phyloP scores from a whole-genome alignment of 2,888 invertebrate species.

The Ceraclea dissimilis region DNA sequence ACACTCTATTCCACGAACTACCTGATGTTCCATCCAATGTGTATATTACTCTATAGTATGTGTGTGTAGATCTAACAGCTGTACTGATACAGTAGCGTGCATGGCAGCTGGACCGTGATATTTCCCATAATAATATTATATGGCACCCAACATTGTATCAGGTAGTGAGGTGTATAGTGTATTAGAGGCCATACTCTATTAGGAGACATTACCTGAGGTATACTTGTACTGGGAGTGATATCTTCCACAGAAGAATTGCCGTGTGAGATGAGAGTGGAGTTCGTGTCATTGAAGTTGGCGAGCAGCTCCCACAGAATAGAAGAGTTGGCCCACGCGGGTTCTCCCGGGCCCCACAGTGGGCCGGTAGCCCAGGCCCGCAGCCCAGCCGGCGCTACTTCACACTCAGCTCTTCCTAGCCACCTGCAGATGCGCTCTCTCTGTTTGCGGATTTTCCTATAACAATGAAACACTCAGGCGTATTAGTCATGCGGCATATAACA shows the following conservation, averaged over 20 bases:
- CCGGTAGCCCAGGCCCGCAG: slow-evolving; percentile 34
- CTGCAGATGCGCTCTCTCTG: slow-evolving; percentile 64
- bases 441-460: slow-evolving; percentile 61
- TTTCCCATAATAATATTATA: no score
- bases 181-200: no score
- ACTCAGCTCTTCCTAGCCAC: slow-evolving; percentile 7
- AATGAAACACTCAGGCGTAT: no score
- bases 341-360: slow-evolving; percentile 38
- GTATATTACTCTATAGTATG: no score
- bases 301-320: slow-evolving; percentile 23
- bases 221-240: slow-evolving; percentile 21
- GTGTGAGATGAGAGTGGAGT: slow-evolving; percentile 27
- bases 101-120: no score
- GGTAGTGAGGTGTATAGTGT: no score
- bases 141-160: no score
- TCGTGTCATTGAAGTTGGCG: slow-evolving; percentile 21
- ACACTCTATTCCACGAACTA: no score
- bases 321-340: slow-evolving; percentile 35
- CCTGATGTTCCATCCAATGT: no score
- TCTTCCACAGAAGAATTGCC: slow-evolving; percentile 24
- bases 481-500: no score
- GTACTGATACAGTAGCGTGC: no score
- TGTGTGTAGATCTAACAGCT: no score
- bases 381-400: slow-evolving; percentile 35
- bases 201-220: slow-evolving; percentile 24